Base-by-base conservation (phyloP, 2,797 vertebrate genomes). In the Acipenser transmontanus region DNA sequence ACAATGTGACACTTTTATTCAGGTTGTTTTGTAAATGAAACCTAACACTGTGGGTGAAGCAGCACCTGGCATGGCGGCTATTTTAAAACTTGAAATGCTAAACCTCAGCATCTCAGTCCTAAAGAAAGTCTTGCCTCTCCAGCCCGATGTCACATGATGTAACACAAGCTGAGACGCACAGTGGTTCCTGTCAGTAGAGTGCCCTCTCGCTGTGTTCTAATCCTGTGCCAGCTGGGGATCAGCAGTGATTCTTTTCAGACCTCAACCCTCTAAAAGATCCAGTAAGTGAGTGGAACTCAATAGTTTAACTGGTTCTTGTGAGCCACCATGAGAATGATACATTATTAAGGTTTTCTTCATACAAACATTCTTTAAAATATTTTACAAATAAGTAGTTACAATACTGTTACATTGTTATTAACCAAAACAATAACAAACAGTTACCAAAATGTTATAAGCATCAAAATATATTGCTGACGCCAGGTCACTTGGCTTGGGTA, bases 1-100 rank as follows among this genome's bases (percentile, higher is more conserved):
- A 59, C 65, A 13, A 2, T 10, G 69, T 70, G 76, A 73, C 74
- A 59, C 69, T 70, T 72, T 75, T 78, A 66, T 72, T 81, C 67
- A 66, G 76, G 70, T 71, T 76, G 75, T 89, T 87, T 88, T 82
- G 76, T 75, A 74, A 77, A 71, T 71, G 88, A 84, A 92, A 92
- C 54, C 6, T 59, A 84, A 90, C 74, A 67, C 75, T 1, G 68
- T 66, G 71, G 77, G 77, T 88, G 77, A 81, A 74, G 81, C 72
- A 86, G 89, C 88, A 92, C 88, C 88, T 92, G 87, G 87, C 61
- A 66, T 57, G 6, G 78, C 70, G 68, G 75, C 81, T 93, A 92
- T 94, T 92, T 92, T 76, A 65, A 84, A 74, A 67, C 66, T 11
- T 78, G 82, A 73, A 82, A 88, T 76, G 87, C 81, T 87, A 89